Evolutionary conservation across 2,113 vertebrate species (phyloP).

Genomic region (Etia nguti): DNA sequence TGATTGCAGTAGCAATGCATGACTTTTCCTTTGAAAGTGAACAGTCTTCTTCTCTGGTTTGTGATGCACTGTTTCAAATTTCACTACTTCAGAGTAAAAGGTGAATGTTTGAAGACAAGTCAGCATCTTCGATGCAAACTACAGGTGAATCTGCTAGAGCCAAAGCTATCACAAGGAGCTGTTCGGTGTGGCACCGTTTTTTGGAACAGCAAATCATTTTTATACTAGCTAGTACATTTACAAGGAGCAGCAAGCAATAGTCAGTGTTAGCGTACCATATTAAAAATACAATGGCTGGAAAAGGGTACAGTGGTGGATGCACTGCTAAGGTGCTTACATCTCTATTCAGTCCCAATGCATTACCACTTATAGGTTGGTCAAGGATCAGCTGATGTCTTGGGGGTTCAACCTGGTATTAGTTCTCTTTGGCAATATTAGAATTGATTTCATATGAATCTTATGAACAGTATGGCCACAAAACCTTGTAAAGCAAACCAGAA

Average conservation of each 20-base stretch:
- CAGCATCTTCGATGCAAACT: not conserved
- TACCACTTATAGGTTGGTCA: not conserved
- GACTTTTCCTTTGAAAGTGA: not conserved
- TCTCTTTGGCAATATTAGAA: not conserved
- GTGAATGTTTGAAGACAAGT: not conserved
- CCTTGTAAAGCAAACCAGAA: not conserved
- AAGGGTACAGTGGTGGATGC: not conserved
- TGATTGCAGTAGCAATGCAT: not conserved
- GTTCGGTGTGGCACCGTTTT: not conserved
- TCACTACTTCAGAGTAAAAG: not conserved
- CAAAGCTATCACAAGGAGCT: not conserved
- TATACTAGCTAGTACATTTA: not conserved
- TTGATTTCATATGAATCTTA: not conserved
- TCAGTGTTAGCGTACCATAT: not conserved
- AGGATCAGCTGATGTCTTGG: not conserved
- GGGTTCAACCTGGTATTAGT: not conserved
- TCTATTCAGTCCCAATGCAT: not conserved
- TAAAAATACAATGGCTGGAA: not conserved
- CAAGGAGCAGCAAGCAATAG: not conserved
- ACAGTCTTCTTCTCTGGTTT: not conserved
- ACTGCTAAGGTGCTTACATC: not conserved
- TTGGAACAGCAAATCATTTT: not conserved
- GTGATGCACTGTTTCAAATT: not conserved
- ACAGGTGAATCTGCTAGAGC: not conserved
- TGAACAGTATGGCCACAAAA: not conserved